Conservation (phyloP, 37 sponge, comb jelly and placozoan species). For the Diacarnus erythraeanus region DNA sequence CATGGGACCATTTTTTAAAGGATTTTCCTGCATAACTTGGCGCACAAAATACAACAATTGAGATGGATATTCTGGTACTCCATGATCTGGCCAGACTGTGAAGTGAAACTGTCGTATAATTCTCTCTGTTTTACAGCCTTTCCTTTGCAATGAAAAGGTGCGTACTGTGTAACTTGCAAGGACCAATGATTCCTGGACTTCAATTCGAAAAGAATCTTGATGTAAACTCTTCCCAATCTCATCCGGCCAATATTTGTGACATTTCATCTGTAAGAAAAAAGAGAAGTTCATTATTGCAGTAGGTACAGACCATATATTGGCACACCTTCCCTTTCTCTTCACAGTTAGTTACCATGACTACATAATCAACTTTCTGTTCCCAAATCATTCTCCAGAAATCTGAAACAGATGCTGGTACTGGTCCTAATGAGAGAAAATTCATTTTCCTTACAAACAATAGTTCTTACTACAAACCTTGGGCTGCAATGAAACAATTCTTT, state of each 20-base stretch:
- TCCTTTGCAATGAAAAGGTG: constrained; percentile 67
- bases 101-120: constrained; percentile 85
- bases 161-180: constrained; percentile 82
- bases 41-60: constrained; percentile 77
- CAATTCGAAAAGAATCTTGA: constrained; percentile 50
- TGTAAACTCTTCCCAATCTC: constrained; percentile 9
- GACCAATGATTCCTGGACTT: constrained; percentile 54
- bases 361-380: constrained; percentile 81
- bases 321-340: constrained; percentile 84
- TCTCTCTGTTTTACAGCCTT: constrained; percentile 55
- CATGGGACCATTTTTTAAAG: constrained; percentile 49
- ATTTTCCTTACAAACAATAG: not conserved
- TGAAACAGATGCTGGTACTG: constrained; percentile 65
- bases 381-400: constrained; percentile 98
- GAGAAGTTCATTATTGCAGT: too few species aligned
- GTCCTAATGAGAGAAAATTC: too few species aligned
- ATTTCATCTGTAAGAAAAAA: constrained; percentile 60
- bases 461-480: constrained; percentile 38
- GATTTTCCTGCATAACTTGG: constrained; percentile 54
- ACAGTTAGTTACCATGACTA: constrained; percentile 92
- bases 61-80: constrained; percentile 87
- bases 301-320: too few species aligned
- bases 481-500: constrained; percentile 64
- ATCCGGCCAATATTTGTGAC: constrained; percentile 89
- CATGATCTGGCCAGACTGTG: constrained; percentile 94